Base-by-base conservation (phyloP, 1,140 invertebrate genomes). In the Tachypleus tridentatus region DNA sequence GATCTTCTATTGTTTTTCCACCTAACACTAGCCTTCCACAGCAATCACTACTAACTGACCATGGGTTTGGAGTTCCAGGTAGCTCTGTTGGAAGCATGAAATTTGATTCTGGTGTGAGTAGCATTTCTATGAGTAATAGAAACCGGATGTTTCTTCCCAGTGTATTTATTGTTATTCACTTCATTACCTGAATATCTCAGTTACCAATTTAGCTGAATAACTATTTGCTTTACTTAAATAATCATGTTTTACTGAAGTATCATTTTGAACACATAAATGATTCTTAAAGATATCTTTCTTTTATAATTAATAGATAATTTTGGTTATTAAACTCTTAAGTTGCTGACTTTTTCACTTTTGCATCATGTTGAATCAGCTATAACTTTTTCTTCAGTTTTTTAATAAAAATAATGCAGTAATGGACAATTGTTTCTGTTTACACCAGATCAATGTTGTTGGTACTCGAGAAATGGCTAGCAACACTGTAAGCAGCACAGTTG, bases 401-500 rank as follows among this genome's bases (percentile, higher is more conserved):
- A 10, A 9, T n/a, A 29, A 58, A 47, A 47, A 58, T n/a, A 2
- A n/a, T 58, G 9, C 6, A 58, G 1, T 58, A 7, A 58, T 47
- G 10, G 9, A 10, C 47, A 10, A 49, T 10, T 61, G 7, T 51
- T n/a, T 10, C 8, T 61, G 3, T 3, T 49, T 51, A 8, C 51
- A 60, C n/a, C 29, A 68, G 67, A 51, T 58, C 53, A 64, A 68
- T 63, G 62, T 54, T 29, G 51, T 59, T 51, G 62, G 64, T 51
- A 62, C 65, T 60, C 66, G 62, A 11, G 72, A 74, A 64, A 74
- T 71, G 49, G 71, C 72, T 5, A 68, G 70, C 51, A 74, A 74
- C 65, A 66, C 74, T 57, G 73, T 74, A 1, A 72, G 72, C 10
- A 71, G 67, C 5, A 74, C 72, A 49, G 73, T 73, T 47, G 67